A percentile compares a stretch with the other conserved stretches of the same genome.
Evolutionary conservation across 2,888 invertebrate species (phyloP).

Genomic region (Tachina fera): DNA sequence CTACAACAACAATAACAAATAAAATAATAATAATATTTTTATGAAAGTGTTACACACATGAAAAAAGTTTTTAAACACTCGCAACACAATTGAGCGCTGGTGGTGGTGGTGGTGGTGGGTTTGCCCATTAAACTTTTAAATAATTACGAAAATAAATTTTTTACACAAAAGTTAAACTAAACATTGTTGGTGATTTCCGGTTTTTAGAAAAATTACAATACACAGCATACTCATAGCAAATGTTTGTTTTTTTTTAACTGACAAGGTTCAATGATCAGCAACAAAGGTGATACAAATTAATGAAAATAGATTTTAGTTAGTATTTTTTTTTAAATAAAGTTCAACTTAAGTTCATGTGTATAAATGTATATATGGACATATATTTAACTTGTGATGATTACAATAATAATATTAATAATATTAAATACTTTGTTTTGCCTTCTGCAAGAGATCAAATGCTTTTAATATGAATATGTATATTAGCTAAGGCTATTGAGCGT

Average conservation of each 20-base stretch:
- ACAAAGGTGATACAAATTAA: not conserved
- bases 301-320: slow-evolving; percentile 10
- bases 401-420: too few species aligned
- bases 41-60: slow-evolving; percentile 36
- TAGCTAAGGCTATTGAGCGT: too few species aligned
- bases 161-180: slow-evolving; percentile 2
- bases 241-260: not conserved
- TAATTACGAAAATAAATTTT: slow-evolving; percentile 13
- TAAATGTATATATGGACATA: too few species aligned
- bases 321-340: not conserved
- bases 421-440: too few species aligned
- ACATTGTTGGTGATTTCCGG: slow-evolving; percentile 60
- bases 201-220: slow-evolving; percentile 7
- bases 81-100: slow-evolving; percentile 11
- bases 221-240: slow-evolving; percentile 12
- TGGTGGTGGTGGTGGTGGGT: slow-evolving; percentile 52
- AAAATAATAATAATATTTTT: slow-evolving; percentile 31
- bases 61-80: slow-evolving; percentile 26
- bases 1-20: slow-evolving; percentile 38
- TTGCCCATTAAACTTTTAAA: slow-evolving; percentile 37
- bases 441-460: too few species aligned
- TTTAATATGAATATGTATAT: too few species aligned
- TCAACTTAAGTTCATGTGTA: too few species aligned
- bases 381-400: too few species aligned
- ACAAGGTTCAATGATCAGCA: slow-evolving; percentile 44